Base-by-base conservation (phyloP, 2,113 vertebrate genomes). In the Eurypyga helias region DNA sequence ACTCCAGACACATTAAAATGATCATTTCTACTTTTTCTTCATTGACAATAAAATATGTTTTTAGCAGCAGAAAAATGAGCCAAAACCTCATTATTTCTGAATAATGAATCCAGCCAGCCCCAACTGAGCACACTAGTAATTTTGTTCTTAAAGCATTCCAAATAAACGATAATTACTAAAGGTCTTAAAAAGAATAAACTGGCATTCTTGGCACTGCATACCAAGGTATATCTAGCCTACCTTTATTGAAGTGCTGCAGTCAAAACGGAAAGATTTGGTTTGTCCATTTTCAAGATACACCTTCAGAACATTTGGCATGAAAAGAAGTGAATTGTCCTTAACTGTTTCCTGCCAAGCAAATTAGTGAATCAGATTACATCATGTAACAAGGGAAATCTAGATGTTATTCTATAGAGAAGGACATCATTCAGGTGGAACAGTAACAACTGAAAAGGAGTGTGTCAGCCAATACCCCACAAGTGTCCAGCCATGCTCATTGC, bases 271-370 rank as follows among this genome's bases (percentile, higher is more conserved):
- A 60, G 99, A 99, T 98, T 99, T 99, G 75, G 99, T 99, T 97
- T 99, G 99, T 90, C 99, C 99, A 69, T 99, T 99, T 98, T 99
- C 99, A 97, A 99, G 98, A 97, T 99, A 99, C 46, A 99, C 99
- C 97, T 99, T 99, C 97, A 99, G 97, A 98, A 99, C 99, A 98
- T 99, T 99, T 99, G 99, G 99, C 99, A 99, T 99, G 92, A 99
- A 99, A 97, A 99, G 99, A 96, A 99, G 99, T 4, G 99, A 99
- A 96, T 99, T 99, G 96, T 99, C 99, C 98, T 99, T 99, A 98
- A 99, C 98, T 17, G 98, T 99, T 98, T 99, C 99, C 99, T 99
- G 97, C 95, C 49, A 79, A 95, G 65, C 4, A 84, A 73, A 93
- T 36, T 26, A 75, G 33, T 95, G 78, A 95, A 87, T 92, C 26